A percentile compares a stretch with the other conserved stretches of the same genome.
phyloP scores from a whole-genome alignment of 2,113 vertebrate genomes.

The Bos indicus region DNA sequence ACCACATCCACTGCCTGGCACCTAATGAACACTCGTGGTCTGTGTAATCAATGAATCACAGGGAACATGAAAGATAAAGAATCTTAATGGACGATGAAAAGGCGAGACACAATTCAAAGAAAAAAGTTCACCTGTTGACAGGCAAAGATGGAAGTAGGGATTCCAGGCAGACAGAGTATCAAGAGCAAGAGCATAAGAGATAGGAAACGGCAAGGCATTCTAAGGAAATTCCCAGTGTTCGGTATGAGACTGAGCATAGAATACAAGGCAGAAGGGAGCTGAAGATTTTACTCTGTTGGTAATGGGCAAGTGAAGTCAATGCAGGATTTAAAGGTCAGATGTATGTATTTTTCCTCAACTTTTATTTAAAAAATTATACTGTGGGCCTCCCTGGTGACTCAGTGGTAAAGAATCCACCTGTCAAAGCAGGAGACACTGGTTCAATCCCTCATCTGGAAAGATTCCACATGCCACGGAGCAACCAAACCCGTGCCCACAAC shows the following conservation, averaged over 20 bases:
- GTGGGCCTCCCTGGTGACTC: not conserved
- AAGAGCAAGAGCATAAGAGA: not conserved
- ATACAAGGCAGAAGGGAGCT: not conserved
- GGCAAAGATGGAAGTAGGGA: not conserved
- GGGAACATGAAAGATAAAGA: not conserved
- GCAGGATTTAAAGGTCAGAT: not conserved
- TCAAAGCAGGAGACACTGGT: not conserved
- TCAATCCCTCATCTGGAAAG: not conserved
- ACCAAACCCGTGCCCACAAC: not conserved
- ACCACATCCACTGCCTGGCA: not conserved
- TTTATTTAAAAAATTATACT: not conserved
- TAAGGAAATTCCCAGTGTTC: not conserved
- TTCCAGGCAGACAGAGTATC: not conserved
- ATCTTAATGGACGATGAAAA: not conserved
- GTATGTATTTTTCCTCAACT: not conserved
- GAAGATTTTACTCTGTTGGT: not conserved
- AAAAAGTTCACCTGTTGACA: not conserved
- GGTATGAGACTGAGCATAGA: not conserved
- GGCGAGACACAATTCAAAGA: not conserved
- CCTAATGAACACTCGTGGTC: not conserved
- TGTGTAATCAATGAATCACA: not conserved
- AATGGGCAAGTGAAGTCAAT: not conserved
- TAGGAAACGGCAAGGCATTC: not conserved
- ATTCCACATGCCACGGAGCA: not conserved
- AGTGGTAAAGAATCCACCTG: not conserved